Percentiles rank a stretch among this genome's conserved stretches.
Evolutionary conservation across 2,113 vertebrate genomes (phyloP).

Genomic region (Gymnorhina tibicen): DNA sequence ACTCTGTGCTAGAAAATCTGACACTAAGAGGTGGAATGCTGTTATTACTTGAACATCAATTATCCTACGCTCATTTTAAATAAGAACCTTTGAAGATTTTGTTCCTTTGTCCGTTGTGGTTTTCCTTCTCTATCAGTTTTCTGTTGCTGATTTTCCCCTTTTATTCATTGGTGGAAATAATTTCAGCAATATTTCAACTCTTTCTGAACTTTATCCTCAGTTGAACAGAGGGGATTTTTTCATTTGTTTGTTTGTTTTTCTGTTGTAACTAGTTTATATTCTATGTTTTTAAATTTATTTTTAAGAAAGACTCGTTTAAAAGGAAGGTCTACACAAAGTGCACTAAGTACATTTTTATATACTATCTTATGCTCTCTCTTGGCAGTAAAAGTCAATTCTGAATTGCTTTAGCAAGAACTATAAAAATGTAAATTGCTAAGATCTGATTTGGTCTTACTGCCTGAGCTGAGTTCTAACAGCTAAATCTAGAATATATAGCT

Average conservation of each 20-base stretch:
- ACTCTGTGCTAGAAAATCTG: not conserved
- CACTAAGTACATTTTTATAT: conserved; percentile 21
- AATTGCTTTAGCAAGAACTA: conserved; percentile 67
- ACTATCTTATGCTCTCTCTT: conserved; percentile 51
- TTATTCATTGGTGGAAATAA: not conserved
- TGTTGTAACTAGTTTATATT: not conserved
- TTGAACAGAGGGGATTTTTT: not conserved
- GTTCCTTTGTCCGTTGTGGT: not conserved
- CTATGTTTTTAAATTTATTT: not conserved
- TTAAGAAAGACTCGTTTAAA: conserved; percentile 6
- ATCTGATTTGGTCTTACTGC: conserved; percentile 68
- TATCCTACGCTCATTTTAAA: not conserved
- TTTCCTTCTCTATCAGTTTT: not conserved
- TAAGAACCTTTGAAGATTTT: not conserved
- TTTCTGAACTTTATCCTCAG: not conserved
- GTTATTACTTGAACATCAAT: not conserved
- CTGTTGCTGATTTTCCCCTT: not conserved
- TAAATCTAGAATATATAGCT: conserved; percentile 69
- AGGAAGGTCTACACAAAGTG: not conserved
- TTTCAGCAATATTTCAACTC: not conserved
- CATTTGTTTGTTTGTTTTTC: not conserved
- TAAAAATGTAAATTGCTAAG: conserved; percentile 71
- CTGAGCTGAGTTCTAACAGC: conserved; percentile 58
- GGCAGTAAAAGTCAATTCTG: conserved; percentile 50
- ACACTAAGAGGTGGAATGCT: not conserved